phyloP scores from a whole-genome alignment of 2,888 invertebrate genomes.

The Caenorhabditis parvicauda region DNA sequence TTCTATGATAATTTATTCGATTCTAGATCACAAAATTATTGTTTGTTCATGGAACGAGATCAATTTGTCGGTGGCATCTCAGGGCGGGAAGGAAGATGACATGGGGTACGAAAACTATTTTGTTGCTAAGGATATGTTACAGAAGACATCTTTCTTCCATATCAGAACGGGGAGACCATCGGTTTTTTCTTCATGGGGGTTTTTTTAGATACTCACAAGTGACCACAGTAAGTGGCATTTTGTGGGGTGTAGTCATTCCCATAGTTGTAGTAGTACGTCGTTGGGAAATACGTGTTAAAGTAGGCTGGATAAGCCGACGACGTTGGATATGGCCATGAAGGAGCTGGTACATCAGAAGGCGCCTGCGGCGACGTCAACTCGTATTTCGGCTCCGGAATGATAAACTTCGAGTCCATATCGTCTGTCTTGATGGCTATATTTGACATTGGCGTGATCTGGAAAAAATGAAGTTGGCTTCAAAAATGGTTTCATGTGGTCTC shows the following conservation, averaged over 20 bases:
- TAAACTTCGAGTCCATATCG: background rate
- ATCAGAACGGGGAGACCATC: too few species aligned
- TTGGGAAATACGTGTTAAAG: slow-evolving; percentile 19
- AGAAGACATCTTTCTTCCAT: too few species aligned
- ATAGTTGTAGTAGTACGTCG: slow-evolving; percentile 16
- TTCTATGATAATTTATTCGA: too few species aligned
- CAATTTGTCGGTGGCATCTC: too few species aligned
- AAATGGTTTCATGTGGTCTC: too few species aligned
- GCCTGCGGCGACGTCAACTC: background rate
- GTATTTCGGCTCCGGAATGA: background rate
- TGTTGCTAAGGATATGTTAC: too few species aligned
- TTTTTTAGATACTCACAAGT: background rate
- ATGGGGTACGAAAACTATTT: too few species aligned
- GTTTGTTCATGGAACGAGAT: too few species aligned
- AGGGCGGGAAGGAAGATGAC: too few species aligned
- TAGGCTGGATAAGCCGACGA: slow-evolving; percentile 5
- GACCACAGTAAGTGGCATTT: slow-evolving; percentile 19
- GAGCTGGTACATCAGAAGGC: background rate
- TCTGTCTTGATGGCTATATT: slow-evolving; percentile 11
- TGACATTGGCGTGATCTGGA: too few species aligned
- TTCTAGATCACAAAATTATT: too few species aligned
- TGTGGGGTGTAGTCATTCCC: slow-evolving; percentile 31
- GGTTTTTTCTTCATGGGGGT: background rate
- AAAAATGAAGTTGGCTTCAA: too few species aligned
- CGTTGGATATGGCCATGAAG: slow-evolving; percentile 16